These are phyloP conservation scores for Gastrophysa polygoni DNA, from an alignment of 2,888 invertebrate species.

Conservation along the genomic window DNA sequence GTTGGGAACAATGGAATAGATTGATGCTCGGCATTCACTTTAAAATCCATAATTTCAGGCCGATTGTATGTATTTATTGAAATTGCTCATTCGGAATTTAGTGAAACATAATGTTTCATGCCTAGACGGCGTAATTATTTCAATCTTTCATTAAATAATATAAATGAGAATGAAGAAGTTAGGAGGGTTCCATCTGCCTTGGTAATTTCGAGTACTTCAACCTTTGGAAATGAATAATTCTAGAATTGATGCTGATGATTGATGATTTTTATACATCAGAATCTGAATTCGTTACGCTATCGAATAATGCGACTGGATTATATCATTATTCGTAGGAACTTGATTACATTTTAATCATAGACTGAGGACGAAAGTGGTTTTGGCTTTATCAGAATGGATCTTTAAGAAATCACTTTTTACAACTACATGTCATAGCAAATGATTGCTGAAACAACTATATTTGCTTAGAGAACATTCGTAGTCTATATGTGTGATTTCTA, in stretches of 20 bases:
- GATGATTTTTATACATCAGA: constrained; percentile 22
- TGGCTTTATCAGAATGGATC: not conserved
- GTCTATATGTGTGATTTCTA: no score
- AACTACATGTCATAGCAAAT: no score
- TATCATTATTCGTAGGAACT: constrained; percentile 9
- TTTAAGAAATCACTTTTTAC: not conserved
- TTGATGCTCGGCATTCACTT: constrained; percentile 13
- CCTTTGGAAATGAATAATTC: constrained; percentile 24
- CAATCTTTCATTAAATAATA: constrained; percentile 18
- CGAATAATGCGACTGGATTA: constrained; percentile 12
- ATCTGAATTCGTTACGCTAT: constrained; percentile 24
- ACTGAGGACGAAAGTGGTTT: not conserved
- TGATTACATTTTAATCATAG: constrained; percentile 5
- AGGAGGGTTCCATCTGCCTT: not conserved
- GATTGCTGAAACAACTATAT: no score
- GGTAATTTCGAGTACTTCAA: constrained; percentile 20
- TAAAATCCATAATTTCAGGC: constrained; percentile 14
- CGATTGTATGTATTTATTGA: constrained; percentile 16
- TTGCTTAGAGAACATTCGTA: no score
- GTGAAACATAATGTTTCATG: constrained; percentile 1
- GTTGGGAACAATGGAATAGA: constrained; percentile 8
- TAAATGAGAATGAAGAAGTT: constrained; percentile 16
- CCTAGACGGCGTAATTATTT: constrained; percentile 10
- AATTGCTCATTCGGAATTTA: constrained; percentile 2
- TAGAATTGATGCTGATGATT: constrained; percentile 13